Base-by-base conservation (phyloP, 2,888 invertebrate species). In the Eilema sororculum region DNA sequence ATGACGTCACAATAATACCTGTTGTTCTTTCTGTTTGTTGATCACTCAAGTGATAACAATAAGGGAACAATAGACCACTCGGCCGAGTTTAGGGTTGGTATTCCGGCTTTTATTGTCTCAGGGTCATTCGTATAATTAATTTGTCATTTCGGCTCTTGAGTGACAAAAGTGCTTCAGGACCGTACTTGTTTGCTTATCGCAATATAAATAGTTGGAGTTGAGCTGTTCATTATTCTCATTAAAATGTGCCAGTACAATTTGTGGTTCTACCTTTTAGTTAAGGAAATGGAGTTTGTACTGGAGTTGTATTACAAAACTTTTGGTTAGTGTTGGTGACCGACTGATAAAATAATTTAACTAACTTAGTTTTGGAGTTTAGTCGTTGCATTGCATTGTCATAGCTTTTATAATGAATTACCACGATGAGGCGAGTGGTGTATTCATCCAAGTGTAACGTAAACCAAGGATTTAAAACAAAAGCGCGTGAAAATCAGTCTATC, bases 51-150 rank as follows among this genome's bases (percentile, higher is more conserved):
- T 77, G 83, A 81, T 82, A 78, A 79, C 82, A 81, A 82, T 73
- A 69, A 74, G 59, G 73, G 58, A 75, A 82, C 83, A 82, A 82
- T 83, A 72, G 82, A 75, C 75, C 72, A 72, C 75, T 73, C 79
- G 72, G 68, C 71, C 75, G 70, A 83, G 76, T 82, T 81, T 70
- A 75, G 79, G 83, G 83, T 78, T 83, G 75, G 73, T 72, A 78
- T 80, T 78, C 68, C 52, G 71, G 75, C 75, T 76, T 82, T 81
- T 80, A 81, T 80, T 83, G 82, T 82, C 73, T 75, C 71, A 69
- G 75, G 76, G 76, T 81, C 79, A 78, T 83, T 83, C 78, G 75
- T 82, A 83, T 81, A 83, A 81, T 81, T 81, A 81, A 81, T 81
- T 83, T 81, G 80, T 79, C 83, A 81, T 83, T 81, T 80, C 71